Conservation (phyloP, 2,888 invertebrate species). For the Lithophane leautieri region DNA sequence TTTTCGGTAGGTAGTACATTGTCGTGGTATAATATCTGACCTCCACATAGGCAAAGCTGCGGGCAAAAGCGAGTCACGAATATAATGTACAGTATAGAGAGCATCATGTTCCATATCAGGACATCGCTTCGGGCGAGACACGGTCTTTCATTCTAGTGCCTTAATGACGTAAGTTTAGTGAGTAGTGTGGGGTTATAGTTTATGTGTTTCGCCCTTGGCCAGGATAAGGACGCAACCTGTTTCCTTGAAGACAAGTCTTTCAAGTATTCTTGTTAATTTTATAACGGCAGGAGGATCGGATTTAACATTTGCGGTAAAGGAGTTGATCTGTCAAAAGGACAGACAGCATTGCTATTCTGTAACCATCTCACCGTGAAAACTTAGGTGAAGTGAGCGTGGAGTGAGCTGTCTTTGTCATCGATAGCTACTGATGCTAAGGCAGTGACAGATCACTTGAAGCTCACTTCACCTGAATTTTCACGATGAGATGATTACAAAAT, state of each 20-base stretch:
- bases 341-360: no score
- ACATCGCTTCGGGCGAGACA: conserved; percentile 45
- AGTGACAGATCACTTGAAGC: no score
- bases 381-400: no score
- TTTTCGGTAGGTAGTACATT: no score
- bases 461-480: no score
- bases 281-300: not conserved
- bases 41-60: not conserved
- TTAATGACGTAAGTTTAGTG: conserved; percentile 35
- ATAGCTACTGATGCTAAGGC: no score
- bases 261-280: not conserved
- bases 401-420: no score
- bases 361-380: no score
- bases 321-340: not conserved
- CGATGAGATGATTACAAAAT: no score
- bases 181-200: conserved; percentile 11
- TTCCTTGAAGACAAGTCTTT: not conserved
- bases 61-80: not conserved
- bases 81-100: conserved; percentile 16
- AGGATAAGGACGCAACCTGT: not conserved
- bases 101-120: conserved; percentile 19
- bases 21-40: not conserved
- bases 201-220: conserved; percentile 1
- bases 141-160: not conserved
- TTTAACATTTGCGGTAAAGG: not conserved